Evolutionary conservation across 2,797 vertebrate genomes (phyloP).

Genomic region (Mormyrus hasselquistii): DNA sequence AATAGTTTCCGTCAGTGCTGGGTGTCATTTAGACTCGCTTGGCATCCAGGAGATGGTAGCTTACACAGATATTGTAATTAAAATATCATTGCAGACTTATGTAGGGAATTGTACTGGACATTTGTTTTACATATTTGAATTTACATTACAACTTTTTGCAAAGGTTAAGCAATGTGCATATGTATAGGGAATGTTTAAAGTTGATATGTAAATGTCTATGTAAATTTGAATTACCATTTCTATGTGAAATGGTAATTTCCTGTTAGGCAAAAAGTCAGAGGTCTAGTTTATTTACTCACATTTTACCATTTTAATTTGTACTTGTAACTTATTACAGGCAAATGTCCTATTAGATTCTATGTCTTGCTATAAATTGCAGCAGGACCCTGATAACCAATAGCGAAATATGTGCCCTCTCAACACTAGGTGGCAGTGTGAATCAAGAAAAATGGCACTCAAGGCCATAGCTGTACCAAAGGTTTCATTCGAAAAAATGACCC

Average conservation of each 20-base stretch:
- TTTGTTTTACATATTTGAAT: neutral
- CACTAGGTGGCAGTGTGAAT: conserved; percentile 16
- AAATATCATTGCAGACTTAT: neutral
- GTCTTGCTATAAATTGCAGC: neutral
- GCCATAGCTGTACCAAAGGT: neutral
- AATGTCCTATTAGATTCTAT: neutral
- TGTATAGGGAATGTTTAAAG: neutral
- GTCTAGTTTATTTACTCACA: neutral
- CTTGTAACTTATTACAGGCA: neutral
- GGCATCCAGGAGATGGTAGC: neutral
- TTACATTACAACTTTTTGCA: neutral
- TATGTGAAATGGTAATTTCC: neutral
- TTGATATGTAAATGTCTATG: neutral
- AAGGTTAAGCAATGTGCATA: neutral
- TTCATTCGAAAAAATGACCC: neutral
- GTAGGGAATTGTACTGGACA: neutral
- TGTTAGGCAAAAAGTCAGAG: neutral
- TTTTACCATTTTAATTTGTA: neutral
- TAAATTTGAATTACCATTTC: neutral
- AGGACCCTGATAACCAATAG: neutral
- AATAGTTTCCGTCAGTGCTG: neutral
- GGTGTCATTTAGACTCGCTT: neutral
- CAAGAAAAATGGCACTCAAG: neutral
- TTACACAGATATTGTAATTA: neutral
- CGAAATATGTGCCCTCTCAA: neutral